Evolutionary conservation across 2,113 vertebrate genomes (phyloP).

Genomic region (Uria lomvia): DNA sequence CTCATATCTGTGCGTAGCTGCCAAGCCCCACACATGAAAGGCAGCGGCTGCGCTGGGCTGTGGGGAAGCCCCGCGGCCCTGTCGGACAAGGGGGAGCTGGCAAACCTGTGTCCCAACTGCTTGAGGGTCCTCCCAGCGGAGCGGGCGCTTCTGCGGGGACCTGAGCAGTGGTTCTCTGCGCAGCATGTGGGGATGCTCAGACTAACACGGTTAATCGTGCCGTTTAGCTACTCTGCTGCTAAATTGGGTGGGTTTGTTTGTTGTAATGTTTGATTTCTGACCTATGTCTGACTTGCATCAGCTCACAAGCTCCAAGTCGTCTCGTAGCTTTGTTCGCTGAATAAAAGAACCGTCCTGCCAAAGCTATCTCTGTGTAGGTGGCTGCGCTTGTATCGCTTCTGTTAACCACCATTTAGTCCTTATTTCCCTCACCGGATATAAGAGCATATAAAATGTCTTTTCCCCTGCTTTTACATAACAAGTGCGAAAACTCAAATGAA

Average conservation of each 20-base stretch:
- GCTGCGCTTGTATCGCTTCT: neutral
- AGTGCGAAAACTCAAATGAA: neutral
- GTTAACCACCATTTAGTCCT: neutral
- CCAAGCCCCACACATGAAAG: neutral
- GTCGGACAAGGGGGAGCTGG: neutral
- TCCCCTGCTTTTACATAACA: neutral
- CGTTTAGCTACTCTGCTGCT: neutral
- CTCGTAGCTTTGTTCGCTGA: neutral
- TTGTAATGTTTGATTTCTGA: neutral
- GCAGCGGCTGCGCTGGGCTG: neutral
- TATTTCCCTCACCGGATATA: neutral
- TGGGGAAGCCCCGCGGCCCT: neutral
- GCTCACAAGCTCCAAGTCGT: neutral
- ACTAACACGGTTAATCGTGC: neutral
- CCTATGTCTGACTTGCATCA: neutral
- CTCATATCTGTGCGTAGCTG: neutral
- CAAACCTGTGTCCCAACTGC: neutral
- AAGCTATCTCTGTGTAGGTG: neutral
- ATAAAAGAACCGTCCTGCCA: neutral
- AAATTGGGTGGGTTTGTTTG: neutral
- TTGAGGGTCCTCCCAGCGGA: neutral
- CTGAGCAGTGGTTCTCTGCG: neutral
- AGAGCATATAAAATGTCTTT: neutral
- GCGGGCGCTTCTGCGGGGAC: no score
- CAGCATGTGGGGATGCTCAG: neutral